phyloP scores from a whole-genome alignment of 2,888 invertebrate genomes.

The Cacoxenus indagator region DNA sequence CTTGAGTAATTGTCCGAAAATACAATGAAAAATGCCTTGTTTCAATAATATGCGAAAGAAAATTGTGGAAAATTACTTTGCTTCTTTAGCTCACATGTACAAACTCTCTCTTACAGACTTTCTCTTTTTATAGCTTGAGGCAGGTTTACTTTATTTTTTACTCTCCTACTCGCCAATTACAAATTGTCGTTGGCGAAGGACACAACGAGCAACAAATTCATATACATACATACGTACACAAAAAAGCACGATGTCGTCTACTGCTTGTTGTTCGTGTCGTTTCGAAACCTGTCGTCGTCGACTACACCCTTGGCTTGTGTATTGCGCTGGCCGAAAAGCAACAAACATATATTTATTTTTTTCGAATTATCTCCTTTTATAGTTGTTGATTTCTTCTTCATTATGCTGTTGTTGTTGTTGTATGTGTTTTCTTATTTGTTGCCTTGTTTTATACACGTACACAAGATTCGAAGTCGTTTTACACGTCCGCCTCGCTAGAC shows the following conservation, averaged over 20 bases:
- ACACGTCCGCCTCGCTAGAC: no score
- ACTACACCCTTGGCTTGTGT: constrained; percentile 33
- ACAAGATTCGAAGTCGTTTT: constrained; percentile 18
- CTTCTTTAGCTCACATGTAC: constrained; percentile 22
- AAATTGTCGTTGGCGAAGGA: background rate
- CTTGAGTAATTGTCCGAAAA: no score
- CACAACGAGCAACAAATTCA: constrained; percentile 1
- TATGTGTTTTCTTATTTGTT: background rate
- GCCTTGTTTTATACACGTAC: background rate
- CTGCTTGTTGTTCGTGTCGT: constrained; percentile 3
- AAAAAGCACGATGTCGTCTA: background rate
- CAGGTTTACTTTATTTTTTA: constrained; percentile 36
- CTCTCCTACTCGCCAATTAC: constrained; percentile 22
- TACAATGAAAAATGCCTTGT: no score
- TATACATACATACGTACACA: background rate
- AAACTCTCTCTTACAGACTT: constrained; percentile 28
- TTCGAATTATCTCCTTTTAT: background rate
- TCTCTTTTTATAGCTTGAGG: constrained; percentile 50
- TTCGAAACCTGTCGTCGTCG: constrained; percentile 14
- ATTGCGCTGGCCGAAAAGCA: background rate
- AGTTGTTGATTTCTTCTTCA: background rate
- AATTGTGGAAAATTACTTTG: no score
- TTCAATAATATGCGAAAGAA: no score
- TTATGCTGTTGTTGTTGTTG: background rate
- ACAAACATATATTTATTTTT: background rate